Conservation (phyloP, 2,113 vertebrate genomes). For the Tetrao urogallus region DNA sequence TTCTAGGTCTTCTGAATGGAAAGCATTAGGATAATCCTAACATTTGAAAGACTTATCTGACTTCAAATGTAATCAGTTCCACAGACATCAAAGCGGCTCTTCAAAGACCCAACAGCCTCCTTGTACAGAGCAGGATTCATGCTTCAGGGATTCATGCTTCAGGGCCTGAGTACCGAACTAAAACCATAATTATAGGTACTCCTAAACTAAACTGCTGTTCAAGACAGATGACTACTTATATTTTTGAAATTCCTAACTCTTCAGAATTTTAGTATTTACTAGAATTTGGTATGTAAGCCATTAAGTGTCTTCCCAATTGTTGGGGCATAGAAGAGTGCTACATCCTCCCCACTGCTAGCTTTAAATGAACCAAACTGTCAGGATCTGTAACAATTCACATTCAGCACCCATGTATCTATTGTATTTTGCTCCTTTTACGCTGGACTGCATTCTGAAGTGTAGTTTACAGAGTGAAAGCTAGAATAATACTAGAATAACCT, state of each 20-base stretch:
- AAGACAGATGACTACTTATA: not conserved
- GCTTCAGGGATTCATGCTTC: not conserved
- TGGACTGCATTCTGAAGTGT: not conserved
- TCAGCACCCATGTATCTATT: accelerated
- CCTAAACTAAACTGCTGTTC: not conserved
- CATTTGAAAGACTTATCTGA: not conserved
- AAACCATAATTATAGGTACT: not conserved
- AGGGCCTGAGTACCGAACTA: not conserved
- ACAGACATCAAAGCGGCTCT: not conserved
- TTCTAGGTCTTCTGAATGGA: not conserved
- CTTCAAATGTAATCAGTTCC: not conserved
- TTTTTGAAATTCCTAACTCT: not conserved
- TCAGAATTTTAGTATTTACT: not conserved
- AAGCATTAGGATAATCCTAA: not conserved
- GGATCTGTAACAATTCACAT: not conserved
- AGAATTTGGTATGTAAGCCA: not conserved
- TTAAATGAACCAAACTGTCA: not conserved
- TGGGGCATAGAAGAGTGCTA: accelerated
- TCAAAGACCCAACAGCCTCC: not conserved
- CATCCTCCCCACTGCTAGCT: not conserved
- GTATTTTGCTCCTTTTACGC: not conserved
- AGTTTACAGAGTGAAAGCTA: not conserved
- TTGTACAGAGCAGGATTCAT: not conserved
- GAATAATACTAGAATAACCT: not conserved
- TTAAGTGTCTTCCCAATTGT: not conserved